phyloP scores from a whole-genome alignment of 2,797 vertebrate genomes.

The Schizopygopsis pylzovi region DNA sequence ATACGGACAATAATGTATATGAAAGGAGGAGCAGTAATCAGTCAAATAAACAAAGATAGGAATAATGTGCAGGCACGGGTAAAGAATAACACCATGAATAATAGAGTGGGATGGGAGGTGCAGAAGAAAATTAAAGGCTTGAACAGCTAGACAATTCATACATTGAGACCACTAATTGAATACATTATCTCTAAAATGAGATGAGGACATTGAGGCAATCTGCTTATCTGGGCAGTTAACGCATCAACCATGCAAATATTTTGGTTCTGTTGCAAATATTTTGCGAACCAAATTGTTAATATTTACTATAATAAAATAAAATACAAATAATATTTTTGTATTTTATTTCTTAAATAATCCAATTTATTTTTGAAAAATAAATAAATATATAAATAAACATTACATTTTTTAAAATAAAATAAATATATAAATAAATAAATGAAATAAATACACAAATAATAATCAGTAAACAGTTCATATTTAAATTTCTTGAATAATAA shows the following conservation, averaged over 20 bases:
- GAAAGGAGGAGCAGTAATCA: conserved; percentile 29
- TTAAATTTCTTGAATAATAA: not conserved
- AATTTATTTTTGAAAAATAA: not conserved
- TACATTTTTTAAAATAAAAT: not conserved
- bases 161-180: conserved; percentile 3
- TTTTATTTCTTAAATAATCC: not conserved
- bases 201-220: not conserved
- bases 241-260: not conserved
- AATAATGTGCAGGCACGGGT: conserved; percentile 7
- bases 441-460: not conserved
- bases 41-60: conserved; percentile 42
- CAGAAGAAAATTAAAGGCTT: conserved; percentile 22
- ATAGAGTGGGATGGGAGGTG: conserved; percentile 21
- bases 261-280: no score
- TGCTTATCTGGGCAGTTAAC: not conserved
- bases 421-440: not conserved
- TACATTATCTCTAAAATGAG: conserved; percentile 19
- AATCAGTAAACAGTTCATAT: not conserved
- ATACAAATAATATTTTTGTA: no score
- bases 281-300: not conserved
- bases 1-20: conserved; percentile 32
- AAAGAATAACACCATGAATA: conserved; percentile 27
- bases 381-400: not conserved
- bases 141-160: conserved; percentile 1
- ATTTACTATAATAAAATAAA: not conserved